Evolutionary conservation across 2,797 vertebrate species (phyloP).

Genomic region (Nyctalus aviator): DNA sequence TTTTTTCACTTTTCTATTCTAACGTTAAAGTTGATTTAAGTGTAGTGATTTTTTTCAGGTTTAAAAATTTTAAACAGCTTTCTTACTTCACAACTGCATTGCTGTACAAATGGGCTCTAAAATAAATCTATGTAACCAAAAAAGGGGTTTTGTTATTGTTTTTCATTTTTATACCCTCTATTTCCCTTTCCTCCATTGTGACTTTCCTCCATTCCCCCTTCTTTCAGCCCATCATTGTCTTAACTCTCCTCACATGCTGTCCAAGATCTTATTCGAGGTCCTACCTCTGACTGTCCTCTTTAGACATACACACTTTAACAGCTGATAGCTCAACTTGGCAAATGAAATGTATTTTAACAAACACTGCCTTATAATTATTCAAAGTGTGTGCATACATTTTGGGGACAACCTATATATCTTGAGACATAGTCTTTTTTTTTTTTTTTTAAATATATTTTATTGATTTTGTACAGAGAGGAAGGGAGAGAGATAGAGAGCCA

Average conservation of each 20-base stretch:
- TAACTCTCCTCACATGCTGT: background rate
- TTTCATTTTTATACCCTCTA: background rate
- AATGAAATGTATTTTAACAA: too few species aligned
- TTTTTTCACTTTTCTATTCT: conserved; percentile 24
- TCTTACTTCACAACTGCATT: background rate
- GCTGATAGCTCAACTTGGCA: too few species aligned
- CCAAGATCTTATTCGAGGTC: background rate
- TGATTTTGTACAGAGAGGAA: too few species aligned
- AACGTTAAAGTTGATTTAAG: background rate
- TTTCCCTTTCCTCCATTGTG: background rate
- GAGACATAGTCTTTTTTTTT: background rate
- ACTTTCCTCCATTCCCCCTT: background rate
- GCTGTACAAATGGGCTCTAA: background rate
- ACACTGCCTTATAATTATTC: too few species aligned
- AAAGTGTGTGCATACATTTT: too few species aligned
- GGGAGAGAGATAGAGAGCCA: too few species aligned
- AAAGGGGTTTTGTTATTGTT: background rate
- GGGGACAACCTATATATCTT: too few species aligned
- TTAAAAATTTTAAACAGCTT: background rate
- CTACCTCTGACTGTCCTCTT: background rate
- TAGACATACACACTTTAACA: too few species aligned
- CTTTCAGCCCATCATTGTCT: background rate
- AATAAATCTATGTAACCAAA: background rate
- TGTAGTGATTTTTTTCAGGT: background rate
- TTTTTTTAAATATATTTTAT: too few species aligned